Evolutionary conservation across 2,113 vertebrate species (phyloP).

Genomic region (Erinaceus europaeus): DNA sequence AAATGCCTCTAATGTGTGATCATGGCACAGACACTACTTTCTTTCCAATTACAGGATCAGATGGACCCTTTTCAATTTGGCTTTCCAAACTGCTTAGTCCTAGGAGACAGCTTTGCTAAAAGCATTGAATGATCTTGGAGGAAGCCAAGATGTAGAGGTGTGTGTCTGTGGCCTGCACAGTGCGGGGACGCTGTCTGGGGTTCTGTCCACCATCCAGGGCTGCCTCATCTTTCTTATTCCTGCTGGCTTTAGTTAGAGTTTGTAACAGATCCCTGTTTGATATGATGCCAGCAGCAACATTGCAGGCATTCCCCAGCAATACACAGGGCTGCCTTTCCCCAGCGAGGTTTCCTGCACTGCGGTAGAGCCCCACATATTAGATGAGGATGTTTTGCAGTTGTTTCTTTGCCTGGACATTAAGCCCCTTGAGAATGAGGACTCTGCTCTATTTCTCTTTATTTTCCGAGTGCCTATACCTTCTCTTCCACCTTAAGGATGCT

Average conservation of each 20-base stretch:
- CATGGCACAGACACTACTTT: conserved; percentile 73
- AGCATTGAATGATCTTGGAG: conserved; percentile 74
- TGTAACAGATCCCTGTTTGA: conserved; percentile 50
- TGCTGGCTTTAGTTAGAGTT: conserved; percentile 25
- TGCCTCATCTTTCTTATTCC: neutral
- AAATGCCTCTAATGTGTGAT: conserved; percentile 74
- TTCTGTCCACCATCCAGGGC: neutral
- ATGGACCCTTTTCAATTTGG: conserved; percentile 79
- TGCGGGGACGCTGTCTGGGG: neutral
- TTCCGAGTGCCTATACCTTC: neutral
- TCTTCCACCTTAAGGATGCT: neutral
- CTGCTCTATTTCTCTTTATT: conserved; percentile 23
- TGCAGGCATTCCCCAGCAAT: neutral
- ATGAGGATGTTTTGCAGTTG: neutral
- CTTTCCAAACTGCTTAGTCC: conserved; percentile 74
- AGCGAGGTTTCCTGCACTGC: neutral
- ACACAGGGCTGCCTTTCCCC: neutral
- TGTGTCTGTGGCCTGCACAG: no score
- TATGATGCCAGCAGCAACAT: neutral
- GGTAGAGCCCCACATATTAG: neutral
- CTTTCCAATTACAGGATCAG: conserved; percentile 74
- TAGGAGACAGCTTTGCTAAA: conserved; percentile 78
- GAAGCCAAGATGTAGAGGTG: conserved; percentile 68
- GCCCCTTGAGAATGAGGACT: neutral
- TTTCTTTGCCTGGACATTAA: neutral